A percentile compares a stretch with the other conserved stretches of the same genome.
Evolutionary conservation across 2,113 vertebrate species (phyloP).

Genomic region (Gallinago paraguaiae): DNA sequence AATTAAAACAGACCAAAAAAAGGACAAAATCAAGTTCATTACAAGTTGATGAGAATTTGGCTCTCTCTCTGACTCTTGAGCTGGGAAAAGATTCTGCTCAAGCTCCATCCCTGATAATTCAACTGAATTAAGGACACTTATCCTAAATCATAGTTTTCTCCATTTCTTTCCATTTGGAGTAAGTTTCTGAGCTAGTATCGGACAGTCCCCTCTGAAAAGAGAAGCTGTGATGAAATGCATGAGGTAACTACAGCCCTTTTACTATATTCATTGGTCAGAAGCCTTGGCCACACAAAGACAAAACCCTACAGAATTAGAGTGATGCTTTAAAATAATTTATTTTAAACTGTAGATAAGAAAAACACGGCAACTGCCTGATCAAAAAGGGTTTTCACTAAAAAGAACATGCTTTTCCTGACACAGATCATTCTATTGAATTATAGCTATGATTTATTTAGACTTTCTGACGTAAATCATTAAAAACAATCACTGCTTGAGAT

Average conservation of each 20-base stretch:
- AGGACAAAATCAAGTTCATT: background rate
- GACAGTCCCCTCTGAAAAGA: background rate
- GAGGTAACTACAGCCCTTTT: background rate
- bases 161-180: background rate
- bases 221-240: background rate
- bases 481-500: background rate
- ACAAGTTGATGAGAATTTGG: background rate
- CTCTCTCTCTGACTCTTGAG: background rate
- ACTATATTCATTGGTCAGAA: background rate
- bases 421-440: background rate
- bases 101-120: background rate
- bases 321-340: background rate
- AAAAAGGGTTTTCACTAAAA: background rate
- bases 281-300: background rate
- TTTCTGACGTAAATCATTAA: background rate
- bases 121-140: background rate
- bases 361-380: background rate
- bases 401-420: fast-evolving
- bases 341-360: background rate
- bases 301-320: background rate
- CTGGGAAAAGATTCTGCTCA: background rate
- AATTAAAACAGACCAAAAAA: background rate
- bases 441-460: background rate
- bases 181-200: background rate
- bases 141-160: background rate